Evolutionary conservation across 2,797 vertebrate species (phyloP), one percentile per base, ranked within the genome.

Genomic region (Clamator glandarius): DNA sequence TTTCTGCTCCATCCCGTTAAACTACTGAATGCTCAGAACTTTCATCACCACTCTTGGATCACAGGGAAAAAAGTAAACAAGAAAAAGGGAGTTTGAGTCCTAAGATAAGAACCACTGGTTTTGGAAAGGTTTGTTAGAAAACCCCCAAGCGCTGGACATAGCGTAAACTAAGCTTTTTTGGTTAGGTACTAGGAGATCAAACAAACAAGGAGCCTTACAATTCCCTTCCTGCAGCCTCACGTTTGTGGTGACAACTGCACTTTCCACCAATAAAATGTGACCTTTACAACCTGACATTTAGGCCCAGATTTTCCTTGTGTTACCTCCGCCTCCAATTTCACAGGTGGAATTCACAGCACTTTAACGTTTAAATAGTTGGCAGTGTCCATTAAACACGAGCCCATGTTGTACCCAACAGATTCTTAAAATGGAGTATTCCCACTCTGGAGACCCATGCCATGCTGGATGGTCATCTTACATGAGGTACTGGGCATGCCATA

Each of bases 251-350:
- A 93, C 96, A 91, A 96, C 89, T 91, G 90, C 80, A 62, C 95
- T 91, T 94, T 83, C 70, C 81, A 70, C 39, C 5, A 3, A 79
- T 48, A 31, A 89, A 92, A 88, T 82, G 61, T 83, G 95, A 96
- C 86, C 94, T 95, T 96, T 94, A 80, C 77, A 80, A 8, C 35
- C 44, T 96, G 95, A 96, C 92, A 93, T 96, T 96, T 93, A 94
- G 85, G 77, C 64, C 57, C 64, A 64, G 68, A 90, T 91, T 93
- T 92, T 84, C 77, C 80, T 95, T 92, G 85, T 67, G 78, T 77
- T 94, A 94, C 86, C 88, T 96, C 92, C 35, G 57, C 89, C 93
- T 96, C 92, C 77, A 92, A 87, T 96, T 96, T 95, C 96, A 97
- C 88, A 94, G 91, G 92, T 89, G 85, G 80, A 91, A 94, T 95